phyloP scores from a whole-genome alignment of 2,888 invertebrate genomes.

The Notocelia uddmanniana region DNA sequence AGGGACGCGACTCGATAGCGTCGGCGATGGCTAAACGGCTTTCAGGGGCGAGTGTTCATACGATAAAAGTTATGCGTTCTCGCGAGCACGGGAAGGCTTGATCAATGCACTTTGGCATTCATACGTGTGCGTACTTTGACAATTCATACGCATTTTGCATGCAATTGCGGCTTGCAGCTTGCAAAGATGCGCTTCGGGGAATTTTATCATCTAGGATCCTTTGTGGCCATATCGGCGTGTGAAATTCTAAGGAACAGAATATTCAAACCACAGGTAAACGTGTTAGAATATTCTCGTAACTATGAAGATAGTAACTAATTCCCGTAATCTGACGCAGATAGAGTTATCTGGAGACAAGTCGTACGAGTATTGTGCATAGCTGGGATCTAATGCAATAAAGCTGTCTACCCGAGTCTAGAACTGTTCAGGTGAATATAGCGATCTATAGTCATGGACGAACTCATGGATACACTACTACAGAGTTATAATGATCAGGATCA shows the following conservation, averaged over 20 bases:
- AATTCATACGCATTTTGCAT: constrained; percentile 18
- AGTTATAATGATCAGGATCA: not conserved
- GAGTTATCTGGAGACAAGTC: not conserved
- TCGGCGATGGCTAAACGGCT: constrained; percentile 45
- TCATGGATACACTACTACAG: not conserved
- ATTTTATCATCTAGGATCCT: not conserved
- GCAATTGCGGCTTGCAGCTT: not conserved
- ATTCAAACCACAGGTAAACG: not conserved
- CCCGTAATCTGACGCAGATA: not conserved
- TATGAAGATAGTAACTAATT: not conserved
- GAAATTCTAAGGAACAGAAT: not conserved
- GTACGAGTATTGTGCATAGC: constrained; percentile 7
- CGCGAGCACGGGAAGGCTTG: constrained; percentile 1
- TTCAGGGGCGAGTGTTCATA: constrained; percentile 34
- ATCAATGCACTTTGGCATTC: constrained; percentile 8
- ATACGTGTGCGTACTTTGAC: not conserved
- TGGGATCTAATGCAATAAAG: not conserved
- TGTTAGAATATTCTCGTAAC: not conserved
- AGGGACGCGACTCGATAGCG: constrained; percentile 45
- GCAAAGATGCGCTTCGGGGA: not conserved
- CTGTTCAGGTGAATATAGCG: not conserved
- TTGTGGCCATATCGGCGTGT: not conserved
- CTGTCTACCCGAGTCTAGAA: not conserved
- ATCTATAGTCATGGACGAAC: not conserved
- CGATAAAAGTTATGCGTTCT: constrained; percentile 38